Evolutionary conservation across 2,113 vertebrate species (phyloP).

Genomic region (Mellivora capensis): DNA sequence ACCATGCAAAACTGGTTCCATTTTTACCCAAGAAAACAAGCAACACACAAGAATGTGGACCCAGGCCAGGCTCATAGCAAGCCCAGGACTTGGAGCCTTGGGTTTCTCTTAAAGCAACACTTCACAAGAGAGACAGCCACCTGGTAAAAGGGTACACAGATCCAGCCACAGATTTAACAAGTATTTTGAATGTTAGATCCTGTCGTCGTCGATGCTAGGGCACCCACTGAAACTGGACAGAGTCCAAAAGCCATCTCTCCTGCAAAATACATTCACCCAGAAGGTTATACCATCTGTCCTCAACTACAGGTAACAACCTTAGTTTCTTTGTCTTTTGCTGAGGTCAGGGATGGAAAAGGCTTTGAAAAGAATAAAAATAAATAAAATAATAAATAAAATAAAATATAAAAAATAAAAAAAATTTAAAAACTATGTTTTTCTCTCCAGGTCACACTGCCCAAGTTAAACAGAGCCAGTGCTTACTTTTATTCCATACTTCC

Average conservation of each 20-base stretch:
- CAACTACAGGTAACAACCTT: neutral
- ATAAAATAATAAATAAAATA: too few species aligned
- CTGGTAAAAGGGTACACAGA: neutral
- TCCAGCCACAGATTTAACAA: neutral
- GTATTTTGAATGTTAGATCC: neutral
- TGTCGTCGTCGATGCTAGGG: neutral
- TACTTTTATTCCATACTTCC: neutral
- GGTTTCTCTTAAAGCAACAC: slow-evolving; percentile 40
- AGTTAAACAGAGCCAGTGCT: neutral
- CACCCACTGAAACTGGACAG: neutral
- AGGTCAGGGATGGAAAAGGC: neutral
- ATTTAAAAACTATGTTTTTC: neutral
- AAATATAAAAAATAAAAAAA: too few species aligned
- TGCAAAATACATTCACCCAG: neutral
- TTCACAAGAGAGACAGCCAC: neutral
- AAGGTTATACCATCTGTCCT: neutral
- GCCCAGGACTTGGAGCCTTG: neutral
- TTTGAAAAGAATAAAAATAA: neutral
- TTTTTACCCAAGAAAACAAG: slow-evolving; percentile 53
- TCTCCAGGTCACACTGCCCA: neutral
- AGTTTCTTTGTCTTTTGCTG: slow-evolving; percentile 21
- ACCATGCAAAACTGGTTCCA: slow-evolving; percentile 18
- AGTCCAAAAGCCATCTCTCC: neutral
- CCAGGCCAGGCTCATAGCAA: slow-evolving; percentile 36
- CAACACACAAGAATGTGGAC: neutral